Evolutionary conservation across 2,113 vertebrate genomes (phyloP).

Genomic region (Toxotes jaculatrix): DNA sequence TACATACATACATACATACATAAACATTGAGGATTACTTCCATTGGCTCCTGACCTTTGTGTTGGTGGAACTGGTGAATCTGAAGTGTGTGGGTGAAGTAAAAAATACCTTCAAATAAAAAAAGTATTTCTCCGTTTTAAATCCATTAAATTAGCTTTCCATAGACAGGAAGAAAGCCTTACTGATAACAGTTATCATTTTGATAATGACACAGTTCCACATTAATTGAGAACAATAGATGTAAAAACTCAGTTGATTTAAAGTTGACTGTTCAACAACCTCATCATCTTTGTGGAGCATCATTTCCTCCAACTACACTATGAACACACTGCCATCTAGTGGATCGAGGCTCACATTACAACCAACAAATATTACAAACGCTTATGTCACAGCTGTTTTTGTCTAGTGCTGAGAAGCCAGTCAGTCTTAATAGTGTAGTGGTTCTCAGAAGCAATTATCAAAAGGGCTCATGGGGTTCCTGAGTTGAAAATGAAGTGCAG

Average conservation of each 20-base stretch:
- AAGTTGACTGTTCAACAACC: background rate
- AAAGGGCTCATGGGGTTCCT: background rate
- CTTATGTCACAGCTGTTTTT: background rate
- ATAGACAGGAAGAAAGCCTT: background rate
- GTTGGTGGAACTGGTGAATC: background rate
- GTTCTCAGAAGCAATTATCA: slow-evolving; percentile 37
- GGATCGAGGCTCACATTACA: slow-evolving; percentile 45
- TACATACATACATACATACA: too few relatives aligned
- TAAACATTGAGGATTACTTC: background rate
- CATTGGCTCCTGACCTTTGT: background rate
- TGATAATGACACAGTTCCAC: background rate
- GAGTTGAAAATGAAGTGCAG: slow-evolving; percentile 37
- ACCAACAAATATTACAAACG: background rate
- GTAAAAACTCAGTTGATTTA: background rate
- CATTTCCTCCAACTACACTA: background rate
- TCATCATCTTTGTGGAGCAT: background rate
- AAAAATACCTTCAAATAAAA: background rate
- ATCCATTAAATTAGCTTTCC: background rate
- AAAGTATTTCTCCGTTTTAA: background rate
- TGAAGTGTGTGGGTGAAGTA: background rate
- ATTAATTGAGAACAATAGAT: background rate
- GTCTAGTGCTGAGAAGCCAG: background rate
- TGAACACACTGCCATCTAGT: slow-evolving; percentile 67
- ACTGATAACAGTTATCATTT: background rate
- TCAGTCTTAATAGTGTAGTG: background rate